Conservation (phyloP, 1,140 invertebrate genomes). For the Lepidurus arcticus region DNA sequence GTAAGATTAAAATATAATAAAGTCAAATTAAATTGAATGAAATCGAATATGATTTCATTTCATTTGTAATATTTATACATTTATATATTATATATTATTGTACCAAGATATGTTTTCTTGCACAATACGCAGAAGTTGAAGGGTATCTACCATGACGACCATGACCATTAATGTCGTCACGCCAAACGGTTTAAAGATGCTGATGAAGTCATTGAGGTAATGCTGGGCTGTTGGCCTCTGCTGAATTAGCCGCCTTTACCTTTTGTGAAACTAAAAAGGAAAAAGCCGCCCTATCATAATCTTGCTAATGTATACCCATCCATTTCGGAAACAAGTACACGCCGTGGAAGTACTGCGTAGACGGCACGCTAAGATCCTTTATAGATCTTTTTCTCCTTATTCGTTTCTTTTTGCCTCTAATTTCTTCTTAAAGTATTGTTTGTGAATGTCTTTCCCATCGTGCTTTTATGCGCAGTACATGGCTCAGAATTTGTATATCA, state of each 20-base stretch:
- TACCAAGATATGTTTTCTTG: not conserved
- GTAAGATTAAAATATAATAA: no score
- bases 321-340: slow-evolving; percentile 1
- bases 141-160: not conserved
- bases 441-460: no score
- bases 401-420: not conserved
- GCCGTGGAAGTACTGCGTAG: not conserved
- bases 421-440: not conserved
- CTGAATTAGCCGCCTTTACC: slow-evolving; percentile 19
- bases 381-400: not conserved
- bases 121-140: not conserved
- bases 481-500: no score
- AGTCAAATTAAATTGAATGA: no score
- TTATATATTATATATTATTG: no score
- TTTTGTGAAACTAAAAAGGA: not conserved
- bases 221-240: not conserved
- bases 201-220: slow-evolving; percentile 22
- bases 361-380: not conserved
- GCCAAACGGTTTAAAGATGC: not conserved
- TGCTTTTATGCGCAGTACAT: no score
- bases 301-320: slow-evolving; percentile 15
- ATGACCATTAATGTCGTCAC: slow-evolving; percentile 14
- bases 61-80: no score
- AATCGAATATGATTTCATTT: no score
- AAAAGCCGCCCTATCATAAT: slow-evolving; percentile 13